Base-by-base conservation (phyloP, 1,140 invertebrate species). In the Drosophila athabasca region DNA sequence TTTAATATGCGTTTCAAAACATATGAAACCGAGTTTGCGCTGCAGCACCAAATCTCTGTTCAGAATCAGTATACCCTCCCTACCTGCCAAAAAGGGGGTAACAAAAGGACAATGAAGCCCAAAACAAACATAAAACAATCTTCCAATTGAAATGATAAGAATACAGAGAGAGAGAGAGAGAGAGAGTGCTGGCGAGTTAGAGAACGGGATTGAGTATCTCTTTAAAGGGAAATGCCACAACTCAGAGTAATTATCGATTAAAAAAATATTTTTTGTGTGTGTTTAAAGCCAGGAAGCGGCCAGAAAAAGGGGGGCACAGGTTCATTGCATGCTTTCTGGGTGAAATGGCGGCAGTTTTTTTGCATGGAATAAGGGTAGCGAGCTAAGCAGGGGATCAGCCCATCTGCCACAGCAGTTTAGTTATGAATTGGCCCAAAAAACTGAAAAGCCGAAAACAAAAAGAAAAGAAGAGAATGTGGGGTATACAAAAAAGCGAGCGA, bases 301-400 rank as follows among this genome's bases (percentile, higher is more conserved):
- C 4, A 3, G 11, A 39, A 3, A 39, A 39, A 15, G 24, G 24
- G 35, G 24, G 15, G 41, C 24, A 57, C 46, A 57, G 50, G 81
- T 87, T 85, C 82, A 81, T 81, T 75, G 77, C 61, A 77, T 87
- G 77, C 65, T 51, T 78, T 87, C 81, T 87, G 65, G 82, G 61
- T 72, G 26, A 26, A 66, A 62, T 17, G 61, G 17, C 31, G 61
- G 17, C 31, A 5, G 35, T 11, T 39, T 11, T 13, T 39, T 39
- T 39, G 35, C 11, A 13, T 39, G 2, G 35, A 39, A 44, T 7
- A 43, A 19, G 43, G 41, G 35, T 43, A 3, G 17, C 59, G 48
- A 51, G 19, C 24, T 26, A 26, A 26, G 43, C 17, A 35, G 60
- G 15, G 35, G 73, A 43, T 55, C 54, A 62, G 46, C 60, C 60